Conservation (phyloP, 2,797 vertebrate species). For the Pseudochaenichthys georgianus region DNA sequence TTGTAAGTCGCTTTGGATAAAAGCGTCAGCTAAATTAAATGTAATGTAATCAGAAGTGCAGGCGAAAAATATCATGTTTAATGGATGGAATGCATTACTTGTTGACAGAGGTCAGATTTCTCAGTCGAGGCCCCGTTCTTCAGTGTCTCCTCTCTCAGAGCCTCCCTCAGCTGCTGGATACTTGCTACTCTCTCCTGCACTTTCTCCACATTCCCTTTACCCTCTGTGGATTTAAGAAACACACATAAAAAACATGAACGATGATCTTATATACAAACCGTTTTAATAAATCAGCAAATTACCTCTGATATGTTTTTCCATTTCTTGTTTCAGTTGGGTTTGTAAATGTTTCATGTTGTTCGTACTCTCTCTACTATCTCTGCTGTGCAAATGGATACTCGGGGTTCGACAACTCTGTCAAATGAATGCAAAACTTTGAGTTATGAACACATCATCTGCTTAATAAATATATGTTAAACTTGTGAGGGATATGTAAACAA, state of each 20-base stretch:
- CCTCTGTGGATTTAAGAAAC: conserved; percentile 68
- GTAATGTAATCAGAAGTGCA: conserved; percentile 8
- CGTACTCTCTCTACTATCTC: conserved; percentile 24
- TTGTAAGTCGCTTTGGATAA: too few relatives aligned
- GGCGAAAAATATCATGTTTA: not conserved
- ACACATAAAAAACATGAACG: not conserved
- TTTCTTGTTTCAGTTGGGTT: conserved; percentile 80
- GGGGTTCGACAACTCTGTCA: conserved; percentile 38
- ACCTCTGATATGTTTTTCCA: conserved; percentile 85
- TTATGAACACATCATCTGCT: not conserved
- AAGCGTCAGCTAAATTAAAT: too few relatives aligned
- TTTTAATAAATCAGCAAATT: conserved; percentile 8
- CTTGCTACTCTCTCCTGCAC: conserved; percentile 75
- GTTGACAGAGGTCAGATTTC: conserved; percentile 61
- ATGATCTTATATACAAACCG: not conserved
- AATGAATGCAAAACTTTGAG: conserved; percentile 27
- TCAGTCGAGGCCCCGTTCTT: conserved; percentile 37
- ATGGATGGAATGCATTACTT: conserved; percentile 48
- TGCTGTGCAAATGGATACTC: conserved; percentile 22
- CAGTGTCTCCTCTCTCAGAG: conserved; percentile 72
- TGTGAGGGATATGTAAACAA: not conserved
- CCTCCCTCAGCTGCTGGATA: conserved; percentile 81
- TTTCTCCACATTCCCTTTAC: conserved; percentile 71
- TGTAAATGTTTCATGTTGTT: conserved; percentile 68
- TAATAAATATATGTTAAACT: not conserved